These are phyloP conservation scores for Philotrypesis tridentata DNA, from an alignment of 1,140 invertebrate species.

Conservation along the genomic window DNA sequence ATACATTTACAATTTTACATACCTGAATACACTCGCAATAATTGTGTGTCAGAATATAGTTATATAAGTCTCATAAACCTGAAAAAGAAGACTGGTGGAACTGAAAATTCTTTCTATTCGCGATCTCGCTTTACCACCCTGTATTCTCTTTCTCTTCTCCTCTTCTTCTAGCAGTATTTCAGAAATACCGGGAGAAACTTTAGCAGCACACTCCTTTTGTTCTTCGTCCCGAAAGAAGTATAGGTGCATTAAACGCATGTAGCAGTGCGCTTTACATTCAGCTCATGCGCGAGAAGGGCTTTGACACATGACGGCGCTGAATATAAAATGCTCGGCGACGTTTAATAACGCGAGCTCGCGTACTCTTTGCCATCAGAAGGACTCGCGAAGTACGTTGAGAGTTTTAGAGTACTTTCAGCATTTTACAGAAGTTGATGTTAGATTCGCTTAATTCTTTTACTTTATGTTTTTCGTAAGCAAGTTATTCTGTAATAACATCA, in stretches of 20 bases:
- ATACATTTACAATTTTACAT: no score
- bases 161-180: background rate
- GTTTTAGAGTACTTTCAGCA: no score
- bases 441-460: no score
- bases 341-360: slow-evolving; percentile 30
- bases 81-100: no score
- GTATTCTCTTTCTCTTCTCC: background rate
- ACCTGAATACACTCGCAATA: no score
- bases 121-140: background rate
- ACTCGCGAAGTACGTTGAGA: background rate
- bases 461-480: no score
- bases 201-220: background rate
- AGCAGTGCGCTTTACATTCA: slow-evolving; percentile 19
- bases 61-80: no score
- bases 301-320: slow-evolving; percentile 22
- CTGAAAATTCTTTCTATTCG: slow-evolving; percentile 13
- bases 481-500: no score
- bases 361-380: background rate
- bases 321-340: slow-evolving; percentile 10
- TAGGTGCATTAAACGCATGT: slow-evolving; percentile 3
- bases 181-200: no score
- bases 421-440: no score
- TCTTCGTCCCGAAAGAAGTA: background rate
- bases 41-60: no score
- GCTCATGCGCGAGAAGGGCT: slow-evolving; percentile 2